phyloP scores from a whole-genome alignment of 2,113 vertebrate species.

The Rhinolophus ferrumequinum region DNA sequence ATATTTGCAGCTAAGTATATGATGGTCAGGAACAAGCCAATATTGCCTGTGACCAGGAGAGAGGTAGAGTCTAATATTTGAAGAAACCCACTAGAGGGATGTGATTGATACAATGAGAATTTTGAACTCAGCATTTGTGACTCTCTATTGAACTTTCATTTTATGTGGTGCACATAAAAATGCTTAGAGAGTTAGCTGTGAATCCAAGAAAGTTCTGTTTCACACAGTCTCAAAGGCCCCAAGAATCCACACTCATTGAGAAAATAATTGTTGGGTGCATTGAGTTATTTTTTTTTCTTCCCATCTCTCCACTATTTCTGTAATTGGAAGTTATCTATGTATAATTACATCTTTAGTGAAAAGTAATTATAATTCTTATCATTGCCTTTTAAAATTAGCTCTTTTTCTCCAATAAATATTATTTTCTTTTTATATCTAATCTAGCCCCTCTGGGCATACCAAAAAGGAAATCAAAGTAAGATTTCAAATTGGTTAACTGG shows the following conservation, averaged over 20 bases:
- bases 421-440: constrained; percentile 66
- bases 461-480: constrained; percentile 60
- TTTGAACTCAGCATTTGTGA: background rate
- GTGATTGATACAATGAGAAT: background rate
- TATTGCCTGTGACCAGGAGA: background rate
- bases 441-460: constrained; percentile 57
- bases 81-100: background rate
- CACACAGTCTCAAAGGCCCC: background rate
- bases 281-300: constrained; percentile 48
- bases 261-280: constrained; percentile 77
- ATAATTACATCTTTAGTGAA: constrained; percentile 84
- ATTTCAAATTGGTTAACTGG: constrained; percentile 18
- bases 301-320: constrained; percentile 70
- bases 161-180: background rate
- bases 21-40: background rate
- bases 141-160: background rate
- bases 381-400: constrained; percentile 82
- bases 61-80: background rate
- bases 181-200: background rate
- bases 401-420: constrained; percentile 74
- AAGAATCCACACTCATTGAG: constrained; percentile 26
- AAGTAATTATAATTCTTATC: constrained; percentile 85
- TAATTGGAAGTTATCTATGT: constrained; percentile 84
- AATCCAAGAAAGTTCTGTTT: background rate
- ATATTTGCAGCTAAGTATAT: background rate